Conservation (phyloP, 2,888 invertebrate species). For the Aelia acuminata region DNA sequence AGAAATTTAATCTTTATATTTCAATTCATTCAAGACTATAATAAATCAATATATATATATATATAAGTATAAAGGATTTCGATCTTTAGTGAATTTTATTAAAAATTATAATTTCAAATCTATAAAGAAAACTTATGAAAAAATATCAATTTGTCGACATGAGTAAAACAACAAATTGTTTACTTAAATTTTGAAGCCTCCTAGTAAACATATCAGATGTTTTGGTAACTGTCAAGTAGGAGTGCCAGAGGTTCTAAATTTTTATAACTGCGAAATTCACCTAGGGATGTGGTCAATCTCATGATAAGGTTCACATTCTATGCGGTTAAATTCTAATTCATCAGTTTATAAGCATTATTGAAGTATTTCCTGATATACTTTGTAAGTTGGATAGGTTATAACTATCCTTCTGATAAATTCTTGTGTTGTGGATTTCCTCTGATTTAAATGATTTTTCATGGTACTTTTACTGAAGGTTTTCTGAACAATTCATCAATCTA, state of each 20-base stretch:
- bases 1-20: slow-evolving; percentile 4
- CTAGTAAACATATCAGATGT: slow-evolving; percentile 31
- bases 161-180: slow-evolving; percentile 29
- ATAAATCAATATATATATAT: neutral
- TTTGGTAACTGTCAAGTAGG: slow-evolving; percentile 43
- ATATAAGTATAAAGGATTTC: neutral
- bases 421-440: neutral
- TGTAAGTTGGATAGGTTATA: neutral
- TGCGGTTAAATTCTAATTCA: neutral
- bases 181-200: slow-evolving; percentile 33
- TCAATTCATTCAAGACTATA: neutral
- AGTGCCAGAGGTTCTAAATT: neutral
- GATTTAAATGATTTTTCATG: neutral
- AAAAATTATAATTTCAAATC: neutral
- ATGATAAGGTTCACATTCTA: neutral
- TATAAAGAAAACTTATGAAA: neutral
- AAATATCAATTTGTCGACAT: neutral
- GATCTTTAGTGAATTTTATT: neutral
- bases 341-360: neutral
- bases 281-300: neutral
- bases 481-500: neutral
- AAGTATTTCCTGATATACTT: neutral
- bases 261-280: slow-evolving; percentile 36
- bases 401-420: neutral
- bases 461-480: neutral